Evolutionary conservation across 2,113 vertebrate species (phyloP).

Genomic region (Columba janthina): DNA sequence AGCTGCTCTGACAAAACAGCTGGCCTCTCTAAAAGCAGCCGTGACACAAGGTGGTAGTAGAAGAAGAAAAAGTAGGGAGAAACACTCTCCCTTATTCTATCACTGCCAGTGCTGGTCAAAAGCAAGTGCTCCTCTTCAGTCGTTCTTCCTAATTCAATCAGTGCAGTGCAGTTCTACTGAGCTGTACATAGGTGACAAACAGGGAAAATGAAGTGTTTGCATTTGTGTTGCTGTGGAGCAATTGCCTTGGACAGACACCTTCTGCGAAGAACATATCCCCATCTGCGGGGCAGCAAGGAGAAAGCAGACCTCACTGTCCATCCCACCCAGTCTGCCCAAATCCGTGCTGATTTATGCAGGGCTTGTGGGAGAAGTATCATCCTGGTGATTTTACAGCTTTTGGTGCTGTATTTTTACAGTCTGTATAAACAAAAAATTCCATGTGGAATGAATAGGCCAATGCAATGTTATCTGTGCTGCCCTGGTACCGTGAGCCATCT

Average conservation of each 20-base stretch:
- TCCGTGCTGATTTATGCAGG: not conserved
- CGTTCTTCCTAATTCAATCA: not conserved
- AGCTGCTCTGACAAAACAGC: not conserved
- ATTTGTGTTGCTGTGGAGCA: not conserved
- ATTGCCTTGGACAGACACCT: not conserved
- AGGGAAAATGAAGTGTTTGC: not conserved
- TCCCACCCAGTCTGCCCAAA: not conserved
- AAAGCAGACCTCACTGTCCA: not conserved
- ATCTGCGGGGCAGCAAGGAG: not conserved
- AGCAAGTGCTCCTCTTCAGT: not conserved
- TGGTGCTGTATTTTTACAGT: not conserved
- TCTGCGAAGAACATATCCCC: not conserved
- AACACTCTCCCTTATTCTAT: not conserved
- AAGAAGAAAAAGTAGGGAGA: not conserved
- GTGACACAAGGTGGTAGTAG: not conserved
- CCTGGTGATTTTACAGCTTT: not conserved
- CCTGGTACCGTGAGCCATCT: not conserved
- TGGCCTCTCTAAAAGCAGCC: not conserved
- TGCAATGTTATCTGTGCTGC: not conserved
- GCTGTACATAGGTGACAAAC: not conserved
- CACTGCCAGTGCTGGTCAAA: not conserved
- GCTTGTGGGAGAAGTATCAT: not conserved
- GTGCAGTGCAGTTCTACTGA: not conserved
- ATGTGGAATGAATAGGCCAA: fast-evolving
- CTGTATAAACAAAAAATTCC: not conserved